Conservation (phyloP, 2,113 vertebrate species). For the Dryoscopus gambensis region DNA sequence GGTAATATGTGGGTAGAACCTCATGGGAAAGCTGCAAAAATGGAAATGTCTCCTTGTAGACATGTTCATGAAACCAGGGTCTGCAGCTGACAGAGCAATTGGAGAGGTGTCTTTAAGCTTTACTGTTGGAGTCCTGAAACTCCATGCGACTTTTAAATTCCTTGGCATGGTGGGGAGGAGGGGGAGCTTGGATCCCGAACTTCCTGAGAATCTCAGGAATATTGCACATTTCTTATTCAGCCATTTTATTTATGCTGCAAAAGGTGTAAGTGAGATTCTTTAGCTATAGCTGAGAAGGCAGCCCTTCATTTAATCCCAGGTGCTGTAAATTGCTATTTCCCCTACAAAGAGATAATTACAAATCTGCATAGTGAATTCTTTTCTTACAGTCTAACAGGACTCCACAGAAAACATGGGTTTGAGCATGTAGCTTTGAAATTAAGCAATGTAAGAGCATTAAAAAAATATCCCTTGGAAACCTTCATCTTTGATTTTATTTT, state of each 20-base stretch:
- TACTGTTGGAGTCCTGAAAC: conserved; percentile 31
- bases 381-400: background rate
- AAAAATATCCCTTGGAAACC: conserved; percentile 46
- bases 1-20: conserved; percentile 54
- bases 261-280: background rate
- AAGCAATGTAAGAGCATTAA: conserved; percentile 61
- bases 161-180: background rate
- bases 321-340: background rate
- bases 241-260: background rate
- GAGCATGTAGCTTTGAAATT: conserved; percentile 72
- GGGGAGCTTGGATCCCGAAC: background rate
- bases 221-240: background rate
- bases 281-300: background rate
- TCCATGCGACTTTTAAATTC: background rate
- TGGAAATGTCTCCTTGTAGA: conserved; percentile 68
- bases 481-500: conserved; percentile 72
- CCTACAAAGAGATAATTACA: conserved; percentile 79
- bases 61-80: conserved; percentile 18
- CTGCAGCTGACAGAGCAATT: conserved; percentile 65
- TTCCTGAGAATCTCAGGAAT: background rate
- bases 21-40: conserved; percentile 64
- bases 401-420: conserved; percentile 51
- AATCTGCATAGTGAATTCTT: conserved; percentile 78
- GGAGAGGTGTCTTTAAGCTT: conserved; percentile 49
- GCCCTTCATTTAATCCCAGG: background rate